A percentile compares a stretch with the other conserved stretches of the same genome.
Evolutionary conservation across 2,888 invertebrate genomes (phyloP).

Genomic region (Trilocha varians): DNA sequence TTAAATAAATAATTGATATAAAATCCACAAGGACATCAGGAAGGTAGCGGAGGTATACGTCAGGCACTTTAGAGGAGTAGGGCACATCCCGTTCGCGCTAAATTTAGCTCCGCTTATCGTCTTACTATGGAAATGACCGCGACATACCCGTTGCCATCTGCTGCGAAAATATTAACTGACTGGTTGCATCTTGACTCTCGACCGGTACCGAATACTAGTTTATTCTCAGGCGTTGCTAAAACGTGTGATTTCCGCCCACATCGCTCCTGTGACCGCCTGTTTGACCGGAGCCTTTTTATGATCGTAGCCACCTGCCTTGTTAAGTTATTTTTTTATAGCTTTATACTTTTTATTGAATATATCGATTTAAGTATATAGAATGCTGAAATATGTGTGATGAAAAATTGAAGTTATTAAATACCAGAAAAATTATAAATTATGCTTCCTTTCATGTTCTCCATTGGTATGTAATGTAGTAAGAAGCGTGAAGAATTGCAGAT

Average conservation of each 20-base stretch:
- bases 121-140: slow-evolving; percentile 71
- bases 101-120: slow-evolving; percentile 68
- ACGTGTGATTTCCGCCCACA: slow-evolving; percentile 57
- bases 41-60: slow-evolving; percentile 3
- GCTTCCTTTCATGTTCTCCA: no score
- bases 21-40: background rate
- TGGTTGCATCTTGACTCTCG: slow-evolving; percentile 31
- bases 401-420: no score
- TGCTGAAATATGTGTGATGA: no score
- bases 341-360: no score
- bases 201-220: slow-evolving; percentile 44
- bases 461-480: no score
- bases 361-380: no score
- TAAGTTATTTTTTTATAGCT: no score
- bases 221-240: slow-evolving; percentile 44
- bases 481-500: no score
- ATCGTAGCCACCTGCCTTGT: background rate
- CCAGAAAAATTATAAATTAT: no score
- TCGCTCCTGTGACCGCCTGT: background rate
- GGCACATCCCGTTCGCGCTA: slow-evolving; percentile 54
- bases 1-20: no score
- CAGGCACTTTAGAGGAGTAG: slow-evolving; percentile 22
- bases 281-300: background rate
- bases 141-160: slow-evolving; percentile 60
- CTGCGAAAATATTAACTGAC: slow-evolving; percentile 57